These are phyloP conservation scores for Thunnus albacares DNA, from an alignment of 2,797 vertebrate genomes.

Conservation along the genomic window DNA sequence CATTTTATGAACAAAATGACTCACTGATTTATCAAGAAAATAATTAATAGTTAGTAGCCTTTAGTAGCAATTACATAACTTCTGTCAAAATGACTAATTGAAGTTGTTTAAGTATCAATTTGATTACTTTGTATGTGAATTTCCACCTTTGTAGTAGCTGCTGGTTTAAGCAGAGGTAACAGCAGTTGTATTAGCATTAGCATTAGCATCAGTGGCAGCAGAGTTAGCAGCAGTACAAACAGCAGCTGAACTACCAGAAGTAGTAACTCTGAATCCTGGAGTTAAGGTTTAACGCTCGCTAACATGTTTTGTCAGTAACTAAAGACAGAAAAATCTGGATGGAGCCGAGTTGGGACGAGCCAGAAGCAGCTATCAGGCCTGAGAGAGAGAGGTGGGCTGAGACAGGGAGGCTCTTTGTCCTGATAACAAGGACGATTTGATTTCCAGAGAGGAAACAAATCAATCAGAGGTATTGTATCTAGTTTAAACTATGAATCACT, in stretches of 20 bases:
- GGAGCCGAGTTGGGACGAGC: too few relatives aligned
- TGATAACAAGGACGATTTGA: neutral
- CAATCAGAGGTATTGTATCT: neutral
- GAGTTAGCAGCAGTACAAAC: neutral
- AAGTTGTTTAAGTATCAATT: too few relatives aligned
- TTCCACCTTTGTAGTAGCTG: too few relatives aligned
- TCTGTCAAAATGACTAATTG: too few relatives aligned
- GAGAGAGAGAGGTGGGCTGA: neutral
- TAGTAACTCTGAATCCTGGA: neutral
- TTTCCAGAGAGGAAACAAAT: slow-evolving; percentile 4
- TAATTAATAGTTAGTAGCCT: too few relatives aligned
- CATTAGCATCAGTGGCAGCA: neutral
- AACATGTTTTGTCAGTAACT: neutral
- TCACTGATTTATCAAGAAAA: too few relatives aligned
- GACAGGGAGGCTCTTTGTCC: neutral
- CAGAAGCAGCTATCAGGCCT: neutral
- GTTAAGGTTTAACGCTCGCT: neutral
- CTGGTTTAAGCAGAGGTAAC: neutral
- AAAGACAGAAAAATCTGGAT: neutral
- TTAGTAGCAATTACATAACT: too few relatives aligned
- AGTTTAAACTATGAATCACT: neutral
- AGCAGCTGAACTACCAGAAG: too few relatives aligned
- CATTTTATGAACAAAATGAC: too few relatives aligned
- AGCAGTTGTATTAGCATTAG: too few relatives aligned
- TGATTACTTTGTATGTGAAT: too few relatives aligned